These are phyloP conservation scores for Peromyscus nudipes DNA, from an alignment of 2,797 vertebrate species.

Conservation along the genomic window DNA sequence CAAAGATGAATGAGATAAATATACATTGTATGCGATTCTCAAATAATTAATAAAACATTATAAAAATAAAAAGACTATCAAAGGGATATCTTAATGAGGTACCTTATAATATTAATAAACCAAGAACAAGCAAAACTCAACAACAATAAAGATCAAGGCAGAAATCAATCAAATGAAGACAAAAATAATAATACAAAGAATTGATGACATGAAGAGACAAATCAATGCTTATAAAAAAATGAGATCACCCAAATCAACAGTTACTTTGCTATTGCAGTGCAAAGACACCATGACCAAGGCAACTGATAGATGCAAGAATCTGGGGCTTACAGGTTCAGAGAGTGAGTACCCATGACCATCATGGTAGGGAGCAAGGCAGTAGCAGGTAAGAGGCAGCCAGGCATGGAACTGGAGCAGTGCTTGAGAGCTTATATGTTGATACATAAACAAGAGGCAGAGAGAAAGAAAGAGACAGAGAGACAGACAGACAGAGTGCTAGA, in stretches of 20 bases:
- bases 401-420: too few species aligned
- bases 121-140: background rate
- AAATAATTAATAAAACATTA: background rate
- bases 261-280: background rate
- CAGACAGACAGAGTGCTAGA: too few species aligned
- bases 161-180: background rate
- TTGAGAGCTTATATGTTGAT: too few species aligned
- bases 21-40: background rate
- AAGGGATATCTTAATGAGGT: background rate
- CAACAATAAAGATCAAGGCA: background rate
- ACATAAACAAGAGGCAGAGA: too few species aligned
- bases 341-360: too few species aligned
- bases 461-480: too few species aligned
- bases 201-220: background rate
- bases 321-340: too few species aligned
- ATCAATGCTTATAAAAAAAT: background rate
- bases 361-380: too few species aligned
- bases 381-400: too few species aligned
- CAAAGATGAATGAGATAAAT: background rate
- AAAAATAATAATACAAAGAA: background rate
- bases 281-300: too few species aligned
- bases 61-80: background rate
- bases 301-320: too few species aligned
- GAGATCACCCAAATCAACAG: background rate
- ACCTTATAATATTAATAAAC: background rate